Evolutionary conservation across 1,140 invertebrate species (phyloP), one percentile per base, ranked within the genome.

Genomic region (Drosophila malerkotliana): DNA sequence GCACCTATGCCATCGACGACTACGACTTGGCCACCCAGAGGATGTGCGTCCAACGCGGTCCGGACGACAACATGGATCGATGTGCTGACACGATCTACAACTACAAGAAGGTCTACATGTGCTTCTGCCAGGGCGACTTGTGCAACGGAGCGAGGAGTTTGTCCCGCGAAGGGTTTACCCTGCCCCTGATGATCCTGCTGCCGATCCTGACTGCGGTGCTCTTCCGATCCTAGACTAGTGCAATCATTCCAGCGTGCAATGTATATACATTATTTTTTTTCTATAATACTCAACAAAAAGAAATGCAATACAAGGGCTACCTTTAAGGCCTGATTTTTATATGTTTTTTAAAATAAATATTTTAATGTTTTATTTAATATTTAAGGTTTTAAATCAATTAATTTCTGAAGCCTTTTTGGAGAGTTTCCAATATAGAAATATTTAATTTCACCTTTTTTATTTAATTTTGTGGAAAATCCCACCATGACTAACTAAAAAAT

Each of bases 121-220:
- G 97, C 90, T 97, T 98, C 82, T 98, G 97, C 87, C 94, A 94
- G 81, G 97, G 97, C n/a, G 97, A 98, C 92, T 92, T 98, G 12
- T 98, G 97, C 90, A 98, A 98, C 91, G 64, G 47, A 1, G 26
- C 63, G 18, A 41, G 44, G 7, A 39, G 45, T 8, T 32, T 39
- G 26, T 45, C 15, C 18, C 9, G 10, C n/a, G 15, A 9, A 21
- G 48, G 26, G 32, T 8, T 2, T 28, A 8, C 26, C 55, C n/a
- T 9, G 6, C 54, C 32, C 5, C 58, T 58, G 1, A 2, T 58
- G 5, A 8, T 26, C 0, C 3, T 61, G 12, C 37, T 34, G 0
- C 21, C 61, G 3, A 21, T 47, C 44, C n/a, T 68, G 4, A 14
- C 18, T 3, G 12, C 26, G n/a, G 8, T 51, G 28, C 15, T 71